These are phyloP conservation scores for Aphelenchoides besseyi DNA, from an alignment of 1,140 invertebrate species.

Conservation along the genomic window DNA sequence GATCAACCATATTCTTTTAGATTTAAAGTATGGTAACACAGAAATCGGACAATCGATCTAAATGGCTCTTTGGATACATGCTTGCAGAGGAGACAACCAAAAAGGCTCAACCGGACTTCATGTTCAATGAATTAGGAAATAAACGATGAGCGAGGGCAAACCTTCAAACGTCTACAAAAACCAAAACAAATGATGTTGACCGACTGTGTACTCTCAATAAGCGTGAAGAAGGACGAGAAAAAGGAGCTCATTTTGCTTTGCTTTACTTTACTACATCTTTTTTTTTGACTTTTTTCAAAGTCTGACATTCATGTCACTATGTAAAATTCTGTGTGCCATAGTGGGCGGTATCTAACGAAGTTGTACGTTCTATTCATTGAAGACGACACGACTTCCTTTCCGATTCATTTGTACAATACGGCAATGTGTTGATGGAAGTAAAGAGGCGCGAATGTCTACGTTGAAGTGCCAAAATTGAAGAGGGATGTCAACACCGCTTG, in stretches of 20 bases:
- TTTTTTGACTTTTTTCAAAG: not conserved
- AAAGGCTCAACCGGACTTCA: too few relatives aligned
- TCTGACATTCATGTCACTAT: not conserved
- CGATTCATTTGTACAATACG: conserved; percentile 4
- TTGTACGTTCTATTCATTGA: not conserved
- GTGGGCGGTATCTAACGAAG: conserved; percentile 2
- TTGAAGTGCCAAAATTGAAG: too few relatives aligned
- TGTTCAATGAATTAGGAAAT: not conserved
- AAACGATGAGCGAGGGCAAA: conserved; percentile 1
- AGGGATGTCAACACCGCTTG: too few relatives aligned
- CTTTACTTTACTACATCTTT: conserved; percentile 6
- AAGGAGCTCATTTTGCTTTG: not conserved
- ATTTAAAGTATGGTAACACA: too few relatives aligned
- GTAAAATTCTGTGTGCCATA: not conserved
- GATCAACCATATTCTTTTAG: too few relatives aligned
- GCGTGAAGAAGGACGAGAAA: conserved; percentile 1
- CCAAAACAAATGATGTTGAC: conserved; percentile 6
- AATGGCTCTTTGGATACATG: too few relatives aligned
- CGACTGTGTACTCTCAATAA: not conserved
- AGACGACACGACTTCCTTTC: not conserved
- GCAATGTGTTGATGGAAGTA: too few relatives aligned
- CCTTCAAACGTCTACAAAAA: not conserved
- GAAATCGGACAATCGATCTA: too few relatives aligned
- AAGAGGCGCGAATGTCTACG: too few relatives aligned
- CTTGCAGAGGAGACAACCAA: too few relatives aligned